Evolutionary conservation across 2,797 vertebrate species (phyloP).

Genomic region (Oreochromis grahami): DNA sequence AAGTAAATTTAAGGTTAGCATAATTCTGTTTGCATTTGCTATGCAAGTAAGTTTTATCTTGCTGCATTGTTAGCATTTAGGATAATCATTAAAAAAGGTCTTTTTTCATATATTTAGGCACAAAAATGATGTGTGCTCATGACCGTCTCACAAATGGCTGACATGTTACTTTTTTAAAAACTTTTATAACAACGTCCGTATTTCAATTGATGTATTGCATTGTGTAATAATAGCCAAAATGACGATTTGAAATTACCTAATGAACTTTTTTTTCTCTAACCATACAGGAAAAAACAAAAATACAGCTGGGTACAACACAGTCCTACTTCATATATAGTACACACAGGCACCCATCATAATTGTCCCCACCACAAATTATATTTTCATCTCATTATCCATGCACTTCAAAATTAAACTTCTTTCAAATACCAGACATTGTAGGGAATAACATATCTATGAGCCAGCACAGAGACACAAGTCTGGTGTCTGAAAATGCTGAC

Average conservation of each 20-base stretch:
- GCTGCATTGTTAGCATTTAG: neutral
- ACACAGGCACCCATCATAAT: conserved; percentile 8
- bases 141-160: neutral
- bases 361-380: conserved; percentile 18
- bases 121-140: neutral
- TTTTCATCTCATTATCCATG: conserved; percentile 36
- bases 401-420: conserved; percentile 16
- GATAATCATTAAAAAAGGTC: neutral
- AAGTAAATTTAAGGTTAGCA: neutral
- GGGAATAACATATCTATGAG: neutral
- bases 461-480: conserved; percentile 41
- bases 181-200: neutral
- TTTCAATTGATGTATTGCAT: neutral
- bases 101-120: neutral
- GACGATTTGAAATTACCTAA: neutral
- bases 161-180: neutral
- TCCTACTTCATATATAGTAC: neutral
- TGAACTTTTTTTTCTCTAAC: neutral
- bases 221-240: neutral
- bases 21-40: neutral
- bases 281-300: neutral
- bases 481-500: conserved; percentile 45
- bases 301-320: neutral
- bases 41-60: neutral
- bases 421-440: conserved; percentile 8